Evolutionary conservation across 2,888 invertebrate species (phyloP), one percentile per base, ranked within the genome.

Genomic region (Prosapia bicincta): DNA sequence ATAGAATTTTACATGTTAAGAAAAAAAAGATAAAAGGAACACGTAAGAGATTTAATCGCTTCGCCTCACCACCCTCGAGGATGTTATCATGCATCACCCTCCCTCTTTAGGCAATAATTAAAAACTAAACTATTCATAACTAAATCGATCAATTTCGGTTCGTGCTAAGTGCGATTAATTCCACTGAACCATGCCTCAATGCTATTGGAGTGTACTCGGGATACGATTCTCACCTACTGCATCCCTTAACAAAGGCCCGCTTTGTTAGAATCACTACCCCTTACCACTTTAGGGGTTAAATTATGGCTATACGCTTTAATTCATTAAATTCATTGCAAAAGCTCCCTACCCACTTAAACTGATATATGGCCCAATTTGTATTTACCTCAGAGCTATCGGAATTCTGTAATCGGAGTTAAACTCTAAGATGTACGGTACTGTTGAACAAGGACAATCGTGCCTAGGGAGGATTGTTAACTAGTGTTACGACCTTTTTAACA

Each of bases 281-380:
- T 20, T 54, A 20, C 54, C 20, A 54, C 54, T 54, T 54, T 10
- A 20, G 20, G 54, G 20, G 54, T 54, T 54, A 54, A 54, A 54
- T 54, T 54, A 54, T 54, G 54, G 54, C 54, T 54, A 54, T 54
- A 54, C 54, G 54, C 54, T 54, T 54, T 54, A 54, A 54, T 54
- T 54, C 54, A 54, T 54, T 54, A 54, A 54, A 54, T 54, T 54
- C 54, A 54, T 54, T 54, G 54, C 54, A 5, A 54, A 20, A n/a
- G n/a, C 38, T 9, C 54, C 54, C 54, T 20, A 2, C 54, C 54
- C 13, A 15, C 15, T 38, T 38, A 10, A 38, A 38, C 38, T 54
- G 54, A 54, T 54, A 54, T 54, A 54, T 54, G 54, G 54, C 13
- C 3, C 54, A 54, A 54, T 54, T 54, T 54, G 54, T 54, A 54